A percentile compares a stretch with the other conserved stretches of the same genome.
Evolutionary conservation across 2,113 vertebrate genomes (phyloP).

Genomic region (Mastomys natalensis): DNA sequence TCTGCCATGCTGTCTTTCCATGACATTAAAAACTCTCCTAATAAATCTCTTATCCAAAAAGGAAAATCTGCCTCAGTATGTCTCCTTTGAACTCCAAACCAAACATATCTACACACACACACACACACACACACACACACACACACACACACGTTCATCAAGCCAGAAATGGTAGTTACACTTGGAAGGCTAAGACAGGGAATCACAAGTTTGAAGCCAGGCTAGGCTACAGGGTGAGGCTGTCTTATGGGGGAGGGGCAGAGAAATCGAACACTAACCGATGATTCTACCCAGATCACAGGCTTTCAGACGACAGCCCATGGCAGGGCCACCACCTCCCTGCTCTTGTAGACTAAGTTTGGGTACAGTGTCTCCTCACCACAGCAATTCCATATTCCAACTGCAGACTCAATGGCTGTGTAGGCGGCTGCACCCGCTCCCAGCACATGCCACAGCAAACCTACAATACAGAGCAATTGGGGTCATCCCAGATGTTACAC

Average conservation of each 20-base stretch:
- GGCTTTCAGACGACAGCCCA: neutral
- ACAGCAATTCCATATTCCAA: neutral
- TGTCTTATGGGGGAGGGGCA: neutral
- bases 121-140: neutral
- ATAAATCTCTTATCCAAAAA: neutral
- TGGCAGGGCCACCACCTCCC: neutral
- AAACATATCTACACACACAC: neutral
- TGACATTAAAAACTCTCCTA: neutral
- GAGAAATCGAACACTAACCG: neutral
- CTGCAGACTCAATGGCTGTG: neutral
- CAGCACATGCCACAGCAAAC: neutral
- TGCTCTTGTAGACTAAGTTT: constrained; percentile 30
- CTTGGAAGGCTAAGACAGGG: neutral
- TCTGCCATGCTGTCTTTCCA: neutral
- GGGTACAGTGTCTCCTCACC: neutral
- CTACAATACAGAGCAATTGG: neutral
- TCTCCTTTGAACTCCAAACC: neutral
- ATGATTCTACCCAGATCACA: neutral
- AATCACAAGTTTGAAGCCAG: neutral
- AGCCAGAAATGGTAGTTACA: neutral
- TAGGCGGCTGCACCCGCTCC: neutral
- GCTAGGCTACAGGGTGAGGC: neutral
- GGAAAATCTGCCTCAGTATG: neutral
- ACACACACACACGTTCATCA: neutral
- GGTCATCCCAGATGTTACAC: neutral